Evolutionary conservation across 2,113 vertebrate species (phyloP), one percentile per base, ranked within the genome.

Genomic region (Atherinomorus stipes): DNA sequence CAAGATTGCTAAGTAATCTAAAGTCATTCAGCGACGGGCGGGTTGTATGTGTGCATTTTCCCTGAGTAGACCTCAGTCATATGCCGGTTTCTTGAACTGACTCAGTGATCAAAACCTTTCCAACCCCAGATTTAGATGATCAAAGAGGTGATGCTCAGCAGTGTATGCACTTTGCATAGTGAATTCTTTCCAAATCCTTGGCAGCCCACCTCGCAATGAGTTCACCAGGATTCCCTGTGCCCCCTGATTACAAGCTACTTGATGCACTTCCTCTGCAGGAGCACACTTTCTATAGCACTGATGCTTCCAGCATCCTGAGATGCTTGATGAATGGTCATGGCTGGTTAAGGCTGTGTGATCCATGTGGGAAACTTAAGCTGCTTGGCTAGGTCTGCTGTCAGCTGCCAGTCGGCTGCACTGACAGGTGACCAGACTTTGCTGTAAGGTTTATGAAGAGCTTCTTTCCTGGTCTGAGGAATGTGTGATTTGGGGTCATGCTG

Each of bases 31-130:
- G 18, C 37, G 25, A 31, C 12, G 9, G 21, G 16, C 4, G 6
- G 18, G 19, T 58, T 34, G 31, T 22, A 58, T 58, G 31, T 58
- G 56, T 58, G n/a, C 34, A 58, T 58, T 38, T 58, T 38, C 38
- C 31, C 34, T 38, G 31, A 58, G 56, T 10, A 6, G 31, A 11
- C 56, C n/a, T 58, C 56, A 13, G 38, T 38, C 56, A 13, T 22
- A 22, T 21, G 25, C 53, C 19, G 10, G 54, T 19, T 58, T 34
- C 31, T 12, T 38, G 19, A 58, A 34, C 31, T 58, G 56, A 58
- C 34, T 21, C 19, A n/a, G n/a, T 21, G 56, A 58, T 57, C 53
- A 57, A 47, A 58, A 58, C 34, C 56, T 58, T 58, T 21, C 34
- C 19, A 58, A 22, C 56, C 34, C 56, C 56, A 38, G 31, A 58